phyloP scores from a whole-genome alignment of 2,113 vertebrate genomes.

The Petrocephalus zakoni region DNA sequence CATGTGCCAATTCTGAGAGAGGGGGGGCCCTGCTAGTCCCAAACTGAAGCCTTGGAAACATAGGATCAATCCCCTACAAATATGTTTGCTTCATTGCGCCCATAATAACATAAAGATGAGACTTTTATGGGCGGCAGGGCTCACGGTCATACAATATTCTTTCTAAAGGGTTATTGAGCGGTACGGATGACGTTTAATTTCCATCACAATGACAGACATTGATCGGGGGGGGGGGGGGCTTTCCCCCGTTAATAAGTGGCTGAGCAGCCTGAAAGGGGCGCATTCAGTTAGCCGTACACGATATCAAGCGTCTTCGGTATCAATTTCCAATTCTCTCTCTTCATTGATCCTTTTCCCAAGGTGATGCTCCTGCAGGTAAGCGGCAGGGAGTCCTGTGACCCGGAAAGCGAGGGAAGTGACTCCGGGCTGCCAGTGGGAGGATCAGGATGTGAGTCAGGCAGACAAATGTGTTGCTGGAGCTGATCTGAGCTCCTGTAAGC shows the following conservation, averaged over 20 bases:
- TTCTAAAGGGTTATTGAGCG: slow-evolving; percentile 14
- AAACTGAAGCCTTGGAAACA: neutral
- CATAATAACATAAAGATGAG: slow-evolving; percentile 48
- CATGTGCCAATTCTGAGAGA: neutral
- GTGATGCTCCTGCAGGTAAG: neutral
- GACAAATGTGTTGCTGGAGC: neutral
- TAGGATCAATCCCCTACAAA: slow-evolving; percentile 34
- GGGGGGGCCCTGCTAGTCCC: neutral
- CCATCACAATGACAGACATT: slow-evolving; percentile 39
- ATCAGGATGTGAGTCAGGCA: neutral
- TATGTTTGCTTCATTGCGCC: slow-evolving; percentile 27
- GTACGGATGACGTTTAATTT: slow-evolving; percentile 24
- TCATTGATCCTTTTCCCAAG: neutral
- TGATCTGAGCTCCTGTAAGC: neutral
- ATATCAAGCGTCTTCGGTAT: neutral
- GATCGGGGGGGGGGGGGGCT: neutral
- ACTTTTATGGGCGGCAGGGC: slow-evolving; percentile 44
- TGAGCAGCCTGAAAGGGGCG: slow-evolving; percentile 18
- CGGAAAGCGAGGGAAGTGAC: neutral
- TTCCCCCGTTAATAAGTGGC: neutral
- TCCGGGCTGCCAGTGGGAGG: neutral
- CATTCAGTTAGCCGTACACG: neutral
- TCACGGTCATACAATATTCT: slow-evolving; percentile 15
- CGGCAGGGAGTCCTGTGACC: neutral
- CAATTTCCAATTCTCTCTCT: neutral